Evolutionary conservation across 1,140 invertebrate genomes (phyloP).

Genomic region (Drosophila ananassae): DNA sequence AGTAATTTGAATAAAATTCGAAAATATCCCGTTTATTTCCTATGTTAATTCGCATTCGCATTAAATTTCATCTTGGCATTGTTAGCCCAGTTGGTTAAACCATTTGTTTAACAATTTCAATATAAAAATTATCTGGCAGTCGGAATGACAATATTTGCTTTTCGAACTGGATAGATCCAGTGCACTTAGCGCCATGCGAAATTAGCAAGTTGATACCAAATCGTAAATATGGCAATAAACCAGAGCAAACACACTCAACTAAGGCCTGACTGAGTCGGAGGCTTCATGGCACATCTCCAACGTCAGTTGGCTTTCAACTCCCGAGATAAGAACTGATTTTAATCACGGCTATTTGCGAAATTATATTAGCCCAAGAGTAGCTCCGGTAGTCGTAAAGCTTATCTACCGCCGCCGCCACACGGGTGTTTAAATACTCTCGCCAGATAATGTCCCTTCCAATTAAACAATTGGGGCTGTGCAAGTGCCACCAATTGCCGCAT

Average conservation of each 20-base stretch:
- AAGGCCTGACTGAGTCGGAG: no score
- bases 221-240: constrained; percentile 39
- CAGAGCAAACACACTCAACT: constrained; percentile 25
- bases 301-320: constrained; percentile 18
- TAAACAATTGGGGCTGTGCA: constrained; percentile 2
- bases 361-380: constrained; percentile 32
- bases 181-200: constrained; percentile 68
- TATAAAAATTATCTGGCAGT: constrained; percentile 34
- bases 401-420: constrained; percentile 19
- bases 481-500: constrained; percentile 11
- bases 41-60: constrained; percentile 48
- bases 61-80: constrained; percentile 28
- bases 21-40: constrained; percentile 38
- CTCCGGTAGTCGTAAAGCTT: constrained; percentile 18
- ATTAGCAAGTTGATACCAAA: constrained; percentile 47
- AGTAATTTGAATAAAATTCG: neutral
- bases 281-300: neutral
- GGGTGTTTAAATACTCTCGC: constrained; percentile 5
- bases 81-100: constrained; percentile 19
- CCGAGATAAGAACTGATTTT: constrained; percentile 41
- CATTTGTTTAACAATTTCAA: constrained; percentile 8
- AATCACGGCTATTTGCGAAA: constrained; percentile 13
- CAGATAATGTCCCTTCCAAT: constrained; percentile 9
- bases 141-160: constrained; percentile 39
- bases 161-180: constrained; percentile 78